Percentiles rank a stretch among this genome's conserved stretches.
phyloP scores from a whole-genome alignment of 2,888 invertebrate species.

The Melanchra persicariae region DNA sequence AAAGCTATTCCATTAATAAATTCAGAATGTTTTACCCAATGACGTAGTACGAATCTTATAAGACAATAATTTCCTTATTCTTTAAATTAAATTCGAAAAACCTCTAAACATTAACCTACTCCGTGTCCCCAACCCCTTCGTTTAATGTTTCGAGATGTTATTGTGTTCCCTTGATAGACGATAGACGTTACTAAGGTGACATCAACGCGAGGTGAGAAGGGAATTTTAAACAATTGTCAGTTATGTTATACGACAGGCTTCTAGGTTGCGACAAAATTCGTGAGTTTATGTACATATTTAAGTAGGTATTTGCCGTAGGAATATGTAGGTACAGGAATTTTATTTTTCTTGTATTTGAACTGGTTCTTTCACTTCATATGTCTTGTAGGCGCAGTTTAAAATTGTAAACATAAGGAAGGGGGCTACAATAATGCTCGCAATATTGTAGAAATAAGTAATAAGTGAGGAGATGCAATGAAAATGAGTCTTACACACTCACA shows the following conservation, averaged over 20 bases:
- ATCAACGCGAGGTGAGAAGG: constrained; percentile 51
- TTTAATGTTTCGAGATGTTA: constrained; percentile 52
- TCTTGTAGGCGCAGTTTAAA: not conserved
- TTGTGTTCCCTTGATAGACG: constrained; percentile 58
- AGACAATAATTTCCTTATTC: not conserved
- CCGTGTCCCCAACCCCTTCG: constrained; percentile 29
- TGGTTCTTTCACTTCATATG: not conserved
- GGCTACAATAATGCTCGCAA: not conserved
- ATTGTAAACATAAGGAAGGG: not conserved
- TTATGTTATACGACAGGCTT: constrained; percentile 54
- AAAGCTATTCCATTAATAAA: not conserved
- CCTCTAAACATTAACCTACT: constrained; percentile 35
- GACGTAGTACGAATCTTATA: not conserved
- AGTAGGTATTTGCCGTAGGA: constrained; percentile 10
- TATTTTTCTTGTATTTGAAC: constrained; percentile 1
- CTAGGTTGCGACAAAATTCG: constrained; percentile 26
- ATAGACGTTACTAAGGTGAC: constrained; percentile 54
- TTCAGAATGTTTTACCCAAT: not conserved
- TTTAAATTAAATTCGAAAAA: not conserved
- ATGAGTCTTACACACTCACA: no score
- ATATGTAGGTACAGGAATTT: not conserved
- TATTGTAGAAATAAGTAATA: not conserved
- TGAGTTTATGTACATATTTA: constrained; percentile 29
- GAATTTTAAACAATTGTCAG: constrained; percentile 54
- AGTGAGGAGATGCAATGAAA: no score